Evolutionary conservation across 2,888 invertebrate genomes (phyloP).

Genomic region (Polydrusus cervinus): DNA sequence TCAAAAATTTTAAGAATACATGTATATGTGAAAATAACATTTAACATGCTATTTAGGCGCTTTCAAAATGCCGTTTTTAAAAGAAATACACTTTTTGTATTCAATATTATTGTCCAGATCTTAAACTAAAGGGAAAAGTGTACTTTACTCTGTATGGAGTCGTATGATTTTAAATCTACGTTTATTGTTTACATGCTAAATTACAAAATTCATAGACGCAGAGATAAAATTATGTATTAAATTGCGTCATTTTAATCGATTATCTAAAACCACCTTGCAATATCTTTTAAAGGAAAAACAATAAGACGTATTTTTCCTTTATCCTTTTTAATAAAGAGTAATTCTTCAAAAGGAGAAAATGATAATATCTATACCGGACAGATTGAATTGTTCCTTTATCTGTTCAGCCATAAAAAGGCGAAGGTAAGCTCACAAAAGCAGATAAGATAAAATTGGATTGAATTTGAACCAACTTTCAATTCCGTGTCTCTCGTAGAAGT

Average conservation of each 20-base stretch:
- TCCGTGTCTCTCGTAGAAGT: constrained; percentile 3
- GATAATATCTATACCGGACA: constrained; percentile 38
- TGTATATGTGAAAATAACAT: no score
- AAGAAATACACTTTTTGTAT: no score
- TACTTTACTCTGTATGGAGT: no score
- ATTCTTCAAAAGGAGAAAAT: constrained; percentile 9
- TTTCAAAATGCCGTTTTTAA: no score
- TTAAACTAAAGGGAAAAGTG: no score
- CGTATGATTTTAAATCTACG: no score
- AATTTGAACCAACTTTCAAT: constrained; percentile 18
- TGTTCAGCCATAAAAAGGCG: constrained; percentile 33
- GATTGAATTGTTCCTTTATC: constrained; percentile 50
- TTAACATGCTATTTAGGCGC: no score
- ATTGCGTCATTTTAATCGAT: background rate
- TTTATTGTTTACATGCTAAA: no score
- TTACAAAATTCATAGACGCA: no score
- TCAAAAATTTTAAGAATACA: no score
- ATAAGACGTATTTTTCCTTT: background rate
- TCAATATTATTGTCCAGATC: no score
- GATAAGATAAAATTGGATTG: constrained; percentile 23
- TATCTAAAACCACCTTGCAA: background rate
- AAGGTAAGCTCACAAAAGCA: constrained; percentile 11
- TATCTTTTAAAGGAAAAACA: background rate
- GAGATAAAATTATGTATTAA: background rate
- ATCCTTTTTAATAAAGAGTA: background rate